These are phyloP conservation scores for Pica pica DNA, from an alignment of 2,113 vertebrate species.

Conservation along the genomic window DNA sequence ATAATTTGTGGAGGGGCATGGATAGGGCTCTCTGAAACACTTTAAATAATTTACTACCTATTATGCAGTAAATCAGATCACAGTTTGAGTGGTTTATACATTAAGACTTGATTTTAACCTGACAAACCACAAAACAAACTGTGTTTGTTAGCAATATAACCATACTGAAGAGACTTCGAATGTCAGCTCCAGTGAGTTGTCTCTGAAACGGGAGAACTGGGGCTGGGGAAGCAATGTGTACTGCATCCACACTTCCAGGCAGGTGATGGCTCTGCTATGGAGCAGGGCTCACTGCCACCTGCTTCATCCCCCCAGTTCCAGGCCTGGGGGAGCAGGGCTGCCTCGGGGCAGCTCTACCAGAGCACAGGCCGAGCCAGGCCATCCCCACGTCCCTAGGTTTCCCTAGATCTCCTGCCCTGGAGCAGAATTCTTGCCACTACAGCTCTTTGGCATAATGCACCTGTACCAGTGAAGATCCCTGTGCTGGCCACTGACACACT, in stretches of 20 bases:
- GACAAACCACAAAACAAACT: neutral
- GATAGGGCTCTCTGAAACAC: neutral
- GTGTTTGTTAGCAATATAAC: neutral
- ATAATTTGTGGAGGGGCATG: neutral
- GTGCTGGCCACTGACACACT: fast-evolving
- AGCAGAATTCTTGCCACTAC: neutral
- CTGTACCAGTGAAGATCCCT: fast-evolving
- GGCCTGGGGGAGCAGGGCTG: neutral
- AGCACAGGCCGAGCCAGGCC: neutral
- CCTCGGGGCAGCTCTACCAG: neutral
- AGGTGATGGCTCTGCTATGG: fast-evolving
- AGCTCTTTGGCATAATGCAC: fast-evolving
- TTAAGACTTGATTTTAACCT: neutral
- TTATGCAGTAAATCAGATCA: neutral
- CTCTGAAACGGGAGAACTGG: fast-evolving
- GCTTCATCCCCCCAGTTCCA: neutral
- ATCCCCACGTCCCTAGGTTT: fast-evolving
- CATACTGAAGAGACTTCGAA: neutral
- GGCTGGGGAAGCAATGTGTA: neutral
- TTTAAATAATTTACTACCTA: neutral
- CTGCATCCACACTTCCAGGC: fast-evolving
- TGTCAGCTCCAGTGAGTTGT: neutral
- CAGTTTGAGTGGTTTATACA: neutral
- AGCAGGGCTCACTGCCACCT: neutral
- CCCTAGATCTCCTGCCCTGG: neutral